Evolutionary conservation across 1,140 invertebrate species (phyloP).

Genomic region (Apis florea): DNA sequence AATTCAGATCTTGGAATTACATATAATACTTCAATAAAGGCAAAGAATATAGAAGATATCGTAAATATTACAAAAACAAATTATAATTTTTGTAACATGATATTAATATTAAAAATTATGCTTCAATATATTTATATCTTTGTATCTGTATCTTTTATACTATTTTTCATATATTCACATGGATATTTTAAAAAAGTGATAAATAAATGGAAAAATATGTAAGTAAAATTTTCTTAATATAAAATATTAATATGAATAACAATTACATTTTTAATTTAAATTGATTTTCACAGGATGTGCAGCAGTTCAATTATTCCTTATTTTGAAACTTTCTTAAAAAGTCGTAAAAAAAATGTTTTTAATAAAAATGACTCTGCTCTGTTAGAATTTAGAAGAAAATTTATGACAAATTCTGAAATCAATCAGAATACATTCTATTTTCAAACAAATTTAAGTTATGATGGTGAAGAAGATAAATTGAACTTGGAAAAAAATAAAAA

Average conservation of each 20-base stretch:
- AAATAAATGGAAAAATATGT: constrained; percentile 9
- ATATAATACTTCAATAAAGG: neutral
- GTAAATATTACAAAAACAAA: neutral
- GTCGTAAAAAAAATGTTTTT: neutral
- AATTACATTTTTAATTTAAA: neutral
- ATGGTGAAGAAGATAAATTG: neutral
- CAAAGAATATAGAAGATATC: neutral
- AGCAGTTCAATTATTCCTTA: neutral
- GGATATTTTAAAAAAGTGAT: neutral
- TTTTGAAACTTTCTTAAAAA: neutral
- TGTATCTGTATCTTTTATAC: neutral
- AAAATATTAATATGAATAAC: neutral
- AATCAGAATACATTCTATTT: neutral
- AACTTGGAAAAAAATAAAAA: neutral
- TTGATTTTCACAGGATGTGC: neutral
- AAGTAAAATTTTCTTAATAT: constrained; percentile 9
- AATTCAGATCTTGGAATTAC: constrained; percentile 2
- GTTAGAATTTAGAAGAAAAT: neutral
- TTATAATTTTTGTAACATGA: neutral
- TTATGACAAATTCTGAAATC: neutral
- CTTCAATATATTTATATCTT: neutral
- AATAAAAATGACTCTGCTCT: neutral
- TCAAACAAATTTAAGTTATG: neutral
- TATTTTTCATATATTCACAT: neutral
- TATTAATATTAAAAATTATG: neutral